A percentile compares a stretch with the other conserved stretches of the same genome.
phyloP scores from a whole-genome alignment of 2,888 invertebrate genomes.

The Drosophila koepferae region DNA sequence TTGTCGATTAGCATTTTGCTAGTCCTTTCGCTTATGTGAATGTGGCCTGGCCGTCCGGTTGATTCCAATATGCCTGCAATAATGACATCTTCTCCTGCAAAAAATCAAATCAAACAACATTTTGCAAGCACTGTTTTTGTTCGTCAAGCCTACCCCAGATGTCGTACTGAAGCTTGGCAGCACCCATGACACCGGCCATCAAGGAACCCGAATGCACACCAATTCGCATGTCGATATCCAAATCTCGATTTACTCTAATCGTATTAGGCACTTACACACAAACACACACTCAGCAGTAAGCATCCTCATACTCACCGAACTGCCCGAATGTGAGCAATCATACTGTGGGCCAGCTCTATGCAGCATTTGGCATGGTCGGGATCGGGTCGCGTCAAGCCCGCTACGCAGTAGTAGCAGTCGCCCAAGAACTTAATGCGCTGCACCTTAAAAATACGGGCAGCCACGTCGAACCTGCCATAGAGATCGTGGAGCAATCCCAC shows the following conservation, averaged over 20 bases:
- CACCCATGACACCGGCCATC: slow-evolving; percentile 95
- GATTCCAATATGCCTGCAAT: slow-evolving; percentile 98
- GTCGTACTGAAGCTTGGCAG: slow-evolving; percentile 97
- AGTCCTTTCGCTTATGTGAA: slow-evolving; percentile 93
- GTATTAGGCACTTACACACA: neutral
- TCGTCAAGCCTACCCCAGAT: slow-evolving; percentile 91
- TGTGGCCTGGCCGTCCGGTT: slow-evolving; percentile 94
- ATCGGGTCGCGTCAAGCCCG: slow-evolving; percentile 92
- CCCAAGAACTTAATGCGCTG: slow-evolving; percentile 96
- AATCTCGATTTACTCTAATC: slow-evolving; percentile 87
- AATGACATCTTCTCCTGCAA: slow-evolving; percentile 90
- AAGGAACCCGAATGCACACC: slow-evolving; percentile 97
- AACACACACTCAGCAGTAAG: neutral
- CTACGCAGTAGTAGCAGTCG: slow-evolving; percentile 97
- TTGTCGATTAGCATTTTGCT: slow-evolving; percentile 88
- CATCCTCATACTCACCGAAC: slow-evolving; percentile 84
- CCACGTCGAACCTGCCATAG: slow-evolving; percentile 95
- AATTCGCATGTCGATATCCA: slow-evolving; percentile 97
- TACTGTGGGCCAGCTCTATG: slow-evolving; percentile 94
- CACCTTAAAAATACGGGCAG: slow-evolving; percentile 92
- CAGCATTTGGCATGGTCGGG: slow-evolving; percentile 94
- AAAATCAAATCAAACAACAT: neutral
- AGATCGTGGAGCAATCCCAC: slow-evolving; percentile 95
- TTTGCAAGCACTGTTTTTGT: neutral
- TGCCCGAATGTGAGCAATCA: slow-evolving; percentile 93